Evolutionary conservation across 2,113 vertebrate species (phyloP).

Genomic region (Phylloscopus trochiloides): DNA sequence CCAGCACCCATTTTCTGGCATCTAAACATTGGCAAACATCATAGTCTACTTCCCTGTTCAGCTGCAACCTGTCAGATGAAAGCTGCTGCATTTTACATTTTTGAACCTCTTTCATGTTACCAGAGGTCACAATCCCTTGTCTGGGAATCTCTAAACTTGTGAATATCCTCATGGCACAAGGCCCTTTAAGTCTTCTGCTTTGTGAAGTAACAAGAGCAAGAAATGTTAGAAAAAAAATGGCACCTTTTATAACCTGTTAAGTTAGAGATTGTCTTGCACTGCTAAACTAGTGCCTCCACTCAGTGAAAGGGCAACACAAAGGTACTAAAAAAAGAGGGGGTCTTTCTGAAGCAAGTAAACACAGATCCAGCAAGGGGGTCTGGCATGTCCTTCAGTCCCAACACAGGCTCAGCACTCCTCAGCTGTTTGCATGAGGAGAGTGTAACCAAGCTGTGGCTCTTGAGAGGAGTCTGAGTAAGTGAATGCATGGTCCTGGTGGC

Average conservation of each 20-base stretch:
- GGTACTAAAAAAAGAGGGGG: background rate
- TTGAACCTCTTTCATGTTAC: constrained; percentile 7
- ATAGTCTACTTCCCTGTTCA: background rate
- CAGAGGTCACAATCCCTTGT: background rate
- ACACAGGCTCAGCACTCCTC: accelerated
- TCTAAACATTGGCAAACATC: background rate
- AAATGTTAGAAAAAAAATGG: background rate
- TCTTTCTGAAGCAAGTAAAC: background rate
- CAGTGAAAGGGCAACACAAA: background rate
- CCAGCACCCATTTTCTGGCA: constrained; percentile 10
- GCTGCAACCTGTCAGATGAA: constrained; percentile 1
- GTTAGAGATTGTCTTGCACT: background rate
- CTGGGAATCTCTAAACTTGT: background rate
- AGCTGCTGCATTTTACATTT: constrained; percentile 7
- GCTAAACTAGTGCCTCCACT: background rate
- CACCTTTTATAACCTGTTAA: background rate
- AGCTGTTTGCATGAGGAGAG: background rate
- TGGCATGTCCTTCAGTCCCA: background rate
- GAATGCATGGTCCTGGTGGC: background rate
- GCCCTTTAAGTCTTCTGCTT: background rate
- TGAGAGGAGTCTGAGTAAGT: background rate
- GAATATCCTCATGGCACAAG: background rate
- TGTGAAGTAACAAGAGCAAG: background rate
- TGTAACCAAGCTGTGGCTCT: background rate
- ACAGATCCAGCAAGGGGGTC: background rate